Base-by-base conservation (phyloP, 2,888 invertebrate species). In the Kryphioiulus occultus region DNA sequence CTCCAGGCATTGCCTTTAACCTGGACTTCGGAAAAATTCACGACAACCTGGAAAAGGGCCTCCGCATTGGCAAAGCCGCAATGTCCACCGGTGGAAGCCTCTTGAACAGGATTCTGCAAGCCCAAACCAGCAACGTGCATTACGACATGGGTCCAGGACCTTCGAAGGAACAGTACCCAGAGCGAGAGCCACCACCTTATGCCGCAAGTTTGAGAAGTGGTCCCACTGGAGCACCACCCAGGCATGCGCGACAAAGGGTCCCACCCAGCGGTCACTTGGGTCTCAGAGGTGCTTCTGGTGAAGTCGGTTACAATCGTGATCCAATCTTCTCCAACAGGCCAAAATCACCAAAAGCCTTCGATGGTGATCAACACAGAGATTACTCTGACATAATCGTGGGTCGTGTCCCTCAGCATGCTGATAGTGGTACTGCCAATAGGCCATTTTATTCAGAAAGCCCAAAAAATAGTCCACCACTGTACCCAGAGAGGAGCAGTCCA, bases 51-150 rank as follows among this genome's bases (percentile, higher is more conserved):
- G 53, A 30, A 10, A 85, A 85, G 19, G 85, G 85, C 22, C 30
- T 47, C 19, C 47, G 85, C 12, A 30, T 85, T 15, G 85, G 85
- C 17, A 85, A 85, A 85, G 85, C 85, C 30, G 85, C 85, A 17
- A 44, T 30, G 30, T 39, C 47, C 32, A 44, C 85, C 15, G 85
- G 85, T 26, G 85, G 85, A 26, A 32, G 22, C n/a, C 53, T 85
- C 10, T 44, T 85, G 26, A 85, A 26, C 30, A 19, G 12, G 32
- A 32, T 84, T 22, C 35, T 84, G n/a, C 32, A 32, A n/a, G 42
- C 84, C 84, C 84, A 42, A 35, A 32, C 22, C 35, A 84, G 35
- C 35, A 35, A 84, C 35, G 84, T 32, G 9, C 3, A 84, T 15
- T 42, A 84, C 35, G 22, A 84, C 84, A 12, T 32, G 84, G 35